Evolutionary conservation across 1,140 invertebrate genomes (phyloP), one percentile per base, ranked within the genome.

Genomic region (Drosophila pandora): DNA sequence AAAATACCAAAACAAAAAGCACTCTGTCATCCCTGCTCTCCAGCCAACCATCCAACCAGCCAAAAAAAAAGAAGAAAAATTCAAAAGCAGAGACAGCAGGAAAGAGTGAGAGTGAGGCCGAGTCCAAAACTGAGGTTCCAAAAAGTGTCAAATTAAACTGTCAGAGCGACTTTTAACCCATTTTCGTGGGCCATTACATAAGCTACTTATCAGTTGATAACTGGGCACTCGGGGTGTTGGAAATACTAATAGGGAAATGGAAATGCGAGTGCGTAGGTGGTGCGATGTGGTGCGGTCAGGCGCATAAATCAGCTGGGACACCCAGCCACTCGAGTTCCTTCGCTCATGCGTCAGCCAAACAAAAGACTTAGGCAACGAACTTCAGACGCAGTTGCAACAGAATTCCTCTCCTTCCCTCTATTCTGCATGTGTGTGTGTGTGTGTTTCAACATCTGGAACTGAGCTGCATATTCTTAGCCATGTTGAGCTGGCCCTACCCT

Each of bases 151-250:
- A 88, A 88, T 88, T 88, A 88, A 88, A 83, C 79, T 88, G 83
- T 88, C 83, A 88, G 72, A 60, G 79, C 61, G 71, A 83, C 67
- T 83, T 79, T 88, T 88, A 88, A 83, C 72, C 83, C 83, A 88
- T 83, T 79, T 87, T 74, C 47, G 72, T 72, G 57, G 61, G 67
- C 70, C 52, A 88, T 88, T 88, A 88, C 83, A 79, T 88, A 88
- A 88, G 84, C 83, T 88, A 88, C 83, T 88, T 87, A 87, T 88
- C 83, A 88, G 75, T 70, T 85, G 82, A 85, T 85, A 85, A 85
- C 82, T 76, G 41, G 41, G 13, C 72, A 56, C 77, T 56, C 47
- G 47, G 50, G 57, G 59, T 58, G 41, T 67, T 73, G 68, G 55
- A 76, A 79, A 76, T 83, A 75, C 69, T 83, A 84, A 85, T 80